Base-by-base conservation (phyloP, 2,797 vertebrate genomes). In the Alca torda region DNA sequence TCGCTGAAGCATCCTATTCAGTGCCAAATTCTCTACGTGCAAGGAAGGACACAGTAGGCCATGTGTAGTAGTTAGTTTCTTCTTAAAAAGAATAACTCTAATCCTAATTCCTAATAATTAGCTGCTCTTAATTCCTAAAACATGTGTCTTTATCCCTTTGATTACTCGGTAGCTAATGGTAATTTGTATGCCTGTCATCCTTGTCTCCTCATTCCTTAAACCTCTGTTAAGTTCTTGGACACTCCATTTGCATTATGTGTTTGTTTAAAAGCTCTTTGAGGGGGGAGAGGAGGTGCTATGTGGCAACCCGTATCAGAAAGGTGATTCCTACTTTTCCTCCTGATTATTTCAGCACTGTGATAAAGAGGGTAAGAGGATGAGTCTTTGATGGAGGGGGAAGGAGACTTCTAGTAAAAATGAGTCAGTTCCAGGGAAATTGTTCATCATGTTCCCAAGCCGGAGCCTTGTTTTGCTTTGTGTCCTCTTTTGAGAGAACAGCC, bases 81-180 rank as follows among this genome's bases (percentile, higher is more conserved):
- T 81, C 45, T 89, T 92, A 23, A 70, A 84, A 87, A 83, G 51
- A 79, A 7, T 75, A 65, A 53, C 45, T 87, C 28, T 94, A 76
- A 90, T 88, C 76, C 39, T 80, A 68, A 87, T 91, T 93, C 73
- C n/a, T 91, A 61, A 61, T 87, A 93, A 87, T 93, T 87, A 89
- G 25, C 43, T 73, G 9, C 25, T 70, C 57, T 59, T 96, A 85
- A 88, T 91, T 91, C 79, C 76, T 73, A 50, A 77, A 89, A 85
- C 48, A 69, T 46, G n/a, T 84, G 20, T 85, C 64, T 94, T 92
- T 91, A 89, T 92, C 72, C 48, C 16, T 92, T 85, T 39, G 78
- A 85, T 95, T 92, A 83, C 87, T 84, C 68, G 72, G 54, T 76
- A 74, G 75, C 45, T 87, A 89, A 64, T 82, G 20, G 56, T 83